A percentile compares a stretch with the other conserved stretches of the same genome.
These are phyloP conservation scores for Trachymyrmex septentrionalis DNA, from an alignment of 1,140 invertebrate species.

Conservation along the genomic window DNA sequence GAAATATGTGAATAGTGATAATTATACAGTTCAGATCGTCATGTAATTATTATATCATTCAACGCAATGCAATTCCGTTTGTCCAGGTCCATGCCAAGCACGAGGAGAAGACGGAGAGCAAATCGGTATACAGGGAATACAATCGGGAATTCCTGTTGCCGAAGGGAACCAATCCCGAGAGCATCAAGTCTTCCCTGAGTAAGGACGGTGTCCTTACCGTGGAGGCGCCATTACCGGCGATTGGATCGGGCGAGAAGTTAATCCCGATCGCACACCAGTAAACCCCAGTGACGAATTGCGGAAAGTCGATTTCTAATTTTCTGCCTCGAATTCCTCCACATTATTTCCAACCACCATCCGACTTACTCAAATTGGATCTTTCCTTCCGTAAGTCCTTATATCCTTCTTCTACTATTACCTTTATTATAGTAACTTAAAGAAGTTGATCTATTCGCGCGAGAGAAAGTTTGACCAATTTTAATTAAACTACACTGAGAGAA, in stretches of 20 bases:
- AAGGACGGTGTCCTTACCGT: conserved; percentile 97
- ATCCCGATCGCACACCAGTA: conserved; percentile 93
- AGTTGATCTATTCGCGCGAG: conserved; percentile 32
- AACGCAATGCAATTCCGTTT: conserved; percentile 42
- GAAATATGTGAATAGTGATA: not conserved
- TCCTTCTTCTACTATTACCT: conserved; percentile 13
- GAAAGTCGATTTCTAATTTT: conserved; percentile 21
- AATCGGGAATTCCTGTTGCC: conserved; percentile 98
- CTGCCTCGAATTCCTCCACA: conserved; percentile 30
- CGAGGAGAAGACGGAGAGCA: conserved; percentile 97
- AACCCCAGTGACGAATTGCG: conserved; percentile 70
- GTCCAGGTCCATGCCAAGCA: conserved; percentile 97
- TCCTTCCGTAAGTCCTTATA: conserved; percentile 15
- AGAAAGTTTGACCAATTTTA: conserved; percentile 52
- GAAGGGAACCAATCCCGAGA: conserved; percentile 96
- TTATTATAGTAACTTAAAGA: conserved; percentile 3
- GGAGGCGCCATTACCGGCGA: conserved; percentile 95
- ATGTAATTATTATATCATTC: not conserved
- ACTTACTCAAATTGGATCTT: conserved; percentile 20
- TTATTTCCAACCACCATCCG: conserved; percentile 16
- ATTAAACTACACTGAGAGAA: conserved; percentile 9
- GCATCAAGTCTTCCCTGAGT: conserved; percentile 95
- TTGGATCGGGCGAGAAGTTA: conserved; percentile 90
- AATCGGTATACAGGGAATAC: conserved; percentile 98
- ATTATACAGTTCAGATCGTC: not conserved